These are phyloP conservation scores for Redunca redunca DNA, from an alignment of 2,113 vertebrate genomes.

Conservation along the genomic window DNA sequence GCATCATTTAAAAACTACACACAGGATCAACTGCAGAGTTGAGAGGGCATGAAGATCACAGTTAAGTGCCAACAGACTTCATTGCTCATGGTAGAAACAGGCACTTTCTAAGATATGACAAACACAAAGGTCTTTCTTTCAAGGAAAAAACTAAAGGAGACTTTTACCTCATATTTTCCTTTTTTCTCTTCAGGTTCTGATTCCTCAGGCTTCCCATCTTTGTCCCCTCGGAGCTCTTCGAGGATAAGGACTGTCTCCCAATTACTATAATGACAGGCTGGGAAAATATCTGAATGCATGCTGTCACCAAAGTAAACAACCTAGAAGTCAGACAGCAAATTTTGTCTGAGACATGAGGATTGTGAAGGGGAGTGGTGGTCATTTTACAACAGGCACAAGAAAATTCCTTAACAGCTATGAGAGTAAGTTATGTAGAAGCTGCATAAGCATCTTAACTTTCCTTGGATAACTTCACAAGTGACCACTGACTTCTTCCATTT, in stretches of 20 bases:
- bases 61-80: background rate
- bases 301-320: slow-evolving; percentile 97
- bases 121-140: background rate
- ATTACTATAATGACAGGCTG: slow-evolving; percentile 90
- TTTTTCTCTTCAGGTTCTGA: slow-evolving; percentile 91
- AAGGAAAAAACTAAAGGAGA: slow-evolving; percentile 51
- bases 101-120: background rate
- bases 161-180: slow-evolving; percentile 92
- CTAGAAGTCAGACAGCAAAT: slow-evolving; percentile 76
- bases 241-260: slow-evolving; percentile 97
- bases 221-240: slow-evolving; percentile 92
- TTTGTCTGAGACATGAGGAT: background rate
- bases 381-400: background rate
- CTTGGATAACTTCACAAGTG: background rate
- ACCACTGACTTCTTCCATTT: background rate
- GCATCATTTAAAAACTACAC: background rate
- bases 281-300: slow-evolving; percentile 97
- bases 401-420: background rate
- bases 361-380: background rate
- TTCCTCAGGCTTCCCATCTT: slow-evolving; percentile 73
- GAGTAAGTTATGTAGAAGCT: background rate
- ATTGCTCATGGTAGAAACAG: background rate
- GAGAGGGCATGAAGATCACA: background rate
- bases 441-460: background rate
- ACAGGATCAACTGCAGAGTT: background rate